Conservation (phyloP, 2,888 invertebrate species). For the Onchidella celtica region DNA sequence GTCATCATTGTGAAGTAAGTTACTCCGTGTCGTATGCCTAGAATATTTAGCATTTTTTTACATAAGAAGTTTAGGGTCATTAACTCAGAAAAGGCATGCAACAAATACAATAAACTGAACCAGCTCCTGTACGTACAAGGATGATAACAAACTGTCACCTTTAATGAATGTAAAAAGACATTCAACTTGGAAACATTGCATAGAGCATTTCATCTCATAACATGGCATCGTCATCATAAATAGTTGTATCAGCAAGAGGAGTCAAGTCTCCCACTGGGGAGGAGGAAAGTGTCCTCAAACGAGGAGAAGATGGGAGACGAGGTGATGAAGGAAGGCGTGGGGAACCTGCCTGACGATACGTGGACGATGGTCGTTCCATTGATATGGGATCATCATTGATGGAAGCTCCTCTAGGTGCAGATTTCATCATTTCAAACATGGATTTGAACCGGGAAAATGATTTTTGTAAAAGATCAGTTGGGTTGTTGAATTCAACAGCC, state of each 20-base stretch:
- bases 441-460: conserved; percentile 65
- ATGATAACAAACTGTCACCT: no score
- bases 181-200: no score
- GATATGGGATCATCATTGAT: conserved; percentile 49
- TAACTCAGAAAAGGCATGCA: no score
- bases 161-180: no score
- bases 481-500: conserved; percentile 73
- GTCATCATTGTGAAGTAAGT: no score
- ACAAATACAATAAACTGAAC: no score
- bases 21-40: no score
- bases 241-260: conserved; percentile 16
- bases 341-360: conserved; percentile 5
- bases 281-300: not conserved
- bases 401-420: conserved; percentile 48
- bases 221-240: conserved; percentile 38
- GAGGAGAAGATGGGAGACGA: not conserved
- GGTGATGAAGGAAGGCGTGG: conserved; percentile 30
- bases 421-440: conserved; percentile 56
- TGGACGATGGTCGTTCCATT: not conserved
- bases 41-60: no score
- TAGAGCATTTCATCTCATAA: conserved; percentile 1
- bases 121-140: no score
- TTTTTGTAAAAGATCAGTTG: conserved; percentile 64
- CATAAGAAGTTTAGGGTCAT: no score
- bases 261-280: conserved; percentile 19